Conservation (phyloP, 2,113 vertebrate genomes). For the Cyanoderma ruficeps region DNA sequence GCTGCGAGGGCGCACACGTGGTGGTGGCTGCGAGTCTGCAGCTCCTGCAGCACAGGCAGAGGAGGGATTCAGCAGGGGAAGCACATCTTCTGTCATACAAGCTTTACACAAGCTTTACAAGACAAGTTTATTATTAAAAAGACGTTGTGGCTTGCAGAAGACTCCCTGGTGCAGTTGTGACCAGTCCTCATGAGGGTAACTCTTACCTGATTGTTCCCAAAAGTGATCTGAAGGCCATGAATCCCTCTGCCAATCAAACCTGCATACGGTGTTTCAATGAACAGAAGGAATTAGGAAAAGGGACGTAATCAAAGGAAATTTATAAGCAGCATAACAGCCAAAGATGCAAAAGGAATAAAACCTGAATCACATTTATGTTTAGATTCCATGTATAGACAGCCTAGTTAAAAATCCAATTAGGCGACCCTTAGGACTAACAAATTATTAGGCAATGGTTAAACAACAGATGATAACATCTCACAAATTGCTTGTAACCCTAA, state of each 20-base stretch:
- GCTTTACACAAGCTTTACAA: background rate
- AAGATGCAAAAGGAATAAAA: background rate
- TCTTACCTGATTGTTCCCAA: background rate
- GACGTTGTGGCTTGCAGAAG: background rate
- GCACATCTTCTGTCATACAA: background rate
- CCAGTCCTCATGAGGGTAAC: background rate
- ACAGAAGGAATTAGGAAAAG: background rate
- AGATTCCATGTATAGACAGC: background rate
- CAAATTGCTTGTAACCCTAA: background rate
- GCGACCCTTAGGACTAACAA: background rate
- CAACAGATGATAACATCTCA: background rate
- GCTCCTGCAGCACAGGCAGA: background rate
- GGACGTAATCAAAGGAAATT: background rate
- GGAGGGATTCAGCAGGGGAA: background rate
- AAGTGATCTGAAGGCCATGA: background rate
- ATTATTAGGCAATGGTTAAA: background rate
- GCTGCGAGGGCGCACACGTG: background rate
- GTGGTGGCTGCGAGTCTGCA: background rate
- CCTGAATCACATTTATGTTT: background rate
- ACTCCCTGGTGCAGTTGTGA: background rate
- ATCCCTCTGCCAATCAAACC: background rate
- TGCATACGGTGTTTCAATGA: background rate
- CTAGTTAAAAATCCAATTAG: background rate
- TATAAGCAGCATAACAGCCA: background rate
- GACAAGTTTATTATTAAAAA: background rate